Conservation (phyloP, 2,797 vertebrate genomes). For the Argya squamiceps region DNA sequence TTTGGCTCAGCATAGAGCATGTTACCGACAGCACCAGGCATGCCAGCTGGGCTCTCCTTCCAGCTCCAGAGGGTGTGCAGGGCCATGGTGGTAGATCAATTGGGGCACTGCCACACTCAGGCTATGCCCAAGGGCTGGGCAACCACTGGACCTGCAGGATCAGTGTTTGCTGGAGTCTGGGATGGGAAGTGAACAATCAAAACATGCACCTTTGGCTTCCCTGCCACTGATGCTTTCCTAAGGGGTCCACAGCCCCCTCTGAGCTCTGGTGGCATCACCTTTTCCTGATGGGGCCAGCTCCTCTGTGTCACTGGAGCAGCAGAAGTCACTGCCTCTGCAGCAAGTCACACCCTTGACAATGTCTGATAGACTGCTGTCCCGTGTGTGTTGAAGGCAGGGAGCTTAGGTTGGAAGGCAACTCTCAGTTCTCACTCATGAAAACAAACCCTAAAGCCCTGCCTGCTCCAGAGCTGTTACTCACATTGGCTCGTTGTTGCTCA, state of each 20-base stretch:
- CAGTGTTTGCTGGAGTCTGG: not conserved
- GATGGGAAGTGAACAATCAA: not conserved
- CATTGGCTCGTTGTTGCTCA: fast-evolving
- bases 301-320: not conserved
- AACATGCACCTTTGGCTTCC: not conserved
- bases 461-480: fast-evolving
- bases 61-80: not conserved
- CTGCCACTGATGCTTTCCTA: not conserved
- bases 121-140: fast-evolving
- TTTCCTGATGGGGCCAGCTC: not conserved
- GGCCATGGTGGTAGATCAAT: too few species aligned
- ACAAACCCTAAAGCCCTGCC: not conserved
- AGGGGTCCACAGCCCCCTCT: not conserved
- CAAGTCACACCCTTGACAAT: not conserved
- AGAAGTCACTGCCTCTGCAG: not conserved
- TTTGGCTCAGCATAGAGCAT: not conserved
- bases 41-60: not conserved
- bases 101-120: not conserved
- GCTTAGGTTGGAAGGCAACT: not conserved
- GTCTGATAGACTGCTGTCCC: not conserved
- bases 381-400: not conserved
- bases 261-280: not conserved
- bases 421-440: not conserved
- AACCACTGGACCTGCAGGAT: fast-evolving
- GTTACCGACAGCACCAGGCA: too few species aligned